Percentiles rank a stretch among this genome's conserved stretches.
phyloP scores from a whole-genome alignment of 1,140 invertebrate genomes.

The Heliconius nattereri region DNA sequence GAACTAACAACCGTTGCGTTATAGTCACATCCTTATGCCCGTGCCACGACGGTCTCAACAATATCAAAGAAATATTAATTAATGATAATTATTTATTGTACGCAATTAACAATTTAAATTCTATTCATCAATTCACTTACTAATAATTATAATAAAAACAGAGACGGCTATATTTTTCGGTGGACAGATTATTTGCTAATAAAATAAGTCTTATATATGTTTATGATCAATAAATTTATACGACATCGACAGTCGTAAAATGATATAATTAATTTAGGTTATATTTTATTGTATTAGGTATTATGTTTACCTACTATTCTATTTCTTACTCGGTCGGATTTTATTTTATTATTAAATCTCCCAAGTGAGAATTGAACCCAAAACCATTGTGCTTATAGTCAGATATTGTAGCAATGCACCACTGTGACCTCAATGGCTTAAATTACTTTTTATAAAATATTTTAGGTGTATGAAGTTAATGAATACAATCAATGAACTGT shows the following conservation, averaged over 20 bases:
- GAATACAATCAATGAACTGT: background rate
- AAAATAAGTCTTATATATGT: slow-evolving; percentile 19
- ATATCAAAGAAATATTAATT: background rate
- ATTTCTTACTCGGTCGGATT: background rate
- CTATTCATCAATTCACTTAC: background rate
- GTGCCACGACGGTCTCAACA: no score
- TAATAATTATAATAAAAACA: slow-evolving; percentile 11
- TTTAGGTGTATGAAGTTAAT: background rate
- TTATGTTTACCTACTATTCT: background rate
- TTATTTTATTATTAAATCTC: no score
- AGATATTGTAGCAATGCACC: no score
- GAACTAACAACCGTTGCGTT: no score
- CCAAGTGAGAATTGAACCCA: no score
- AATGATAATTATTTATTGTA: background rate
- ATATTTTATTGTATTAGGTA: slow-evolving; percentile 15
- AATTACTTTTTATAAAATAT: background rate
- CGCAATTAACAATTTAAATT: background rate
- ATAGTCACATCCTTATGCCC: no score
- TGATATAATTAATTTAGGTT: slow-evolving; percentile 11
- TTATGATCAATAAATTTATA: slow-evolving; percentile 31
- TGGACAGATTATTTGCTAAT: slow-evolving; percentile 17
- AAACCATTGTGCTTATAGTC: no score
- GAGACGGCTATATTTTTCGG: background rate
- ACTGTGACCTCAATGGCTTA: no score
- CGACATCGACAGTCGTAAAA: slow-evolving; percentile 20